Evolutionary conservation across 37 sponge, comb jelly and placozoan genomes (phyloP).

Genomic region (Cliona cf. orientalis): DNA sequence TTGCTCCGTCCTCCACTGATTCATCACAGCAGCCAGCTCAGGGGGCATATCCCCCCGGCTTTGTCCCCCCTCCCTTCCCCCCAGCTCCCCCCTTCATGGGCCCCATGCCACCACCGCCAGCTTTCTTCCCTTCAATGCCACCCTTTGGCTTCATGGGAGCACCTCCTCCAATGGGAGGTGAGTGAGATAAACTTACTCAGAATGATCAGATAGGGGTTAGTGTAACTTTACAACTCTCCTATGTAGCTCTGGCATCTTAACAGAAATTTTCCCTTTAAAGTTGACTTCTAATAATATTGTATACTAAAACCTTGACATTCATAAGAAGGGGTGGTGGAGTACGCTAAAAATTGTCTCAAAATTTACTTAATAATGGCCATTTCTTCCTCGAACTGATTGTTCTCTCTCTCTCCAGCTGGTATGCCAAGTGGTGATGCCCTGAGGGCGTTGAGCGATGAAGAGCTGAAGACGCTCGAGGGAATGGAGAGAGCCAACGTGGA

Average conservation of each 20-base stretch:
- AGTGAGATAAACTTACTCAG: too few species aligned
- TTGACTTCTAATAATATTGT: too few species aligned
- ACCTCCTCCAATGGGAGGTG: slow-evolving; percentile 10
- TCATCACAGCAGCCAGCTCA: background rate
- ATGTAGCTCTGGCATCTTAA: too few species aligned
- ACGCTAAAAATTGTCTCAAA: too few species aligned
- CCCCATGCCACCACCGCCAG: background rate
- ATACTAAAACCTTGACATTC: too few species aligned
- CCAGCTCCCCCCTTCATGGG: slow-evolving; percentile 23
- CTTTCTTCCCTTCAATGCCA: background rate
- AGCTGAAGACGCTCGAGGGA: slow-evolving; percentile 85
- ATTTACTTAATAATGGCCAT: too few species aligned
- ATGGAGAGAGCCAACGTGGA: slow-evolving; percentile 87
- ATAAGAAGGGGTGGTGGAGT: too few species aligned
- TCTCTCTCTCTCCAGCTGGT: background rate
- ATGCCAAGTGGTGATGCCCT: slow-evolving; percentile 27
- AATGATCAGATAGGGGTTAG: too few species aligned
- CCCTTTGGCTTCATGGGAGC: slow-evolving; percentile 14
- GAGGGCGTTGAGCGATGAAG: slow-evolving; percentile 68
- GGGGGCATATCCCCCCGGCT: slow-evolving; percentile 2
- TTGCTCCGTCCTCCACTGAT: too few species aligned
- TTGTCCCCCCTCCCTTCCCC: slow-evolving; percentile 9
- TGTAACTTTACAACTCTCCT: too few species aligned
- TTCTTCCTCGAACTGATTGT: too few species aligned
- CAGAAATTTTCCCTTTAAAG: too few species aligned